Percentiles rank a stretch among this genome's conserved stretches.
Evolutionary conservation across 2,888 invertebrate genomes (phyloP).

Genomic region (Tetramorium bicarinatum): DNA sequence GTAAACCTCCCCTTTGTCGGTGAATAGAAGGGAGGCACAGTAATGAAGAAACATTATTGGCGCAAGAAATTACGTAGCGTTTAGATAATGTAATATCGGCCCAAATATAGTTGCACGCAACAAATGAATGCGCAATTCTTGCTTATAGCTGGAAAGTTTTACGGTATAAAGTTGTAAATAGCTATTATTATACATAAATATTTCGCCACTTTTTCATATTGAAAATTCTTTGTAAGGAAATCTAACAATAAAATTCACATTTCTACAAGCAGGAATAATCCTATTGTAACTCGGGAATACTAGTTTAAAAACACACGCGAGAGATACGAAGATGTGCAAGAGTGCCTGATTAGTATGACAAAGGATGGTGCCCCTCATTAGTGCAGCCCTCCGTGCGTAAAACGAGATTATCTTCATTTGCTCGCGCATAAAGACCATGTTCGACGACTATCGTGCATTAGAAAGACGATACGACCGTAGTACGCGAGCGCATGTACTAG

Average conservation of each 20-base stretch:
- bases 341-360: slow-evolving; percentile 57
- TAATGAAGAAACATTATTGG: slow-evolving; percentile 33
- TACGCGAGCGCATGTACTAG: slow-evolving; percentile 28
- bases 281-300: slow-evolving; percentile 34
- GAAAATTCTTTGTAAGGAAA: slow-evolving; percentile 4
- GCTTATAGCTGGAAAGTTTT: not conserved
- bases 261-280: slow-evolving; percentile 38
- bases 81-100: slow-evolving; percentile 12
- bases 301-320: slow-evolving; percentile 44
- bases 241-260: slow-evolving; percentile 45
- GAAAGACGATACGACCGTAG: slow-evolving; percentile 64
- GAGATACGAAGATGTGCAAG: slow-evolving; percentile 39
- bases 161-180: not conserved
- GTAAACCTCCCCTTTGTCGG: not conserved
- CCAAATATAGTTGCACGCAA: not conserved
- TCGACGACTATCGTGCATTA: slow-evolving; percentile 67
- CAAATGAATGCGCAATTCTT: slow-evolving; percentile 9
- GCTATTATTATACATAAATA: not conserved
- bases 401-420: slow-evolving; percentile 78
- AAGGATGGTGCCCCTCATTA: slow-evolving; percentile 71
- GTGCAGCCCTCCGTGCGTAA: slow-evolving; percentile 71
- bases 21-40: slow-evolving; percentile 10
- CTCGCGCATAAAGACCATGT: slow-evolving; percentile 69
- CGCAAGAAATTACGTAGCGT: slow-evolving; percentile 31
- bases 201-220: not conserved